Base-by-base conservation (phyloP, 1,140 invertebrate genomes). In the Drosophila ogumai region DNA sequence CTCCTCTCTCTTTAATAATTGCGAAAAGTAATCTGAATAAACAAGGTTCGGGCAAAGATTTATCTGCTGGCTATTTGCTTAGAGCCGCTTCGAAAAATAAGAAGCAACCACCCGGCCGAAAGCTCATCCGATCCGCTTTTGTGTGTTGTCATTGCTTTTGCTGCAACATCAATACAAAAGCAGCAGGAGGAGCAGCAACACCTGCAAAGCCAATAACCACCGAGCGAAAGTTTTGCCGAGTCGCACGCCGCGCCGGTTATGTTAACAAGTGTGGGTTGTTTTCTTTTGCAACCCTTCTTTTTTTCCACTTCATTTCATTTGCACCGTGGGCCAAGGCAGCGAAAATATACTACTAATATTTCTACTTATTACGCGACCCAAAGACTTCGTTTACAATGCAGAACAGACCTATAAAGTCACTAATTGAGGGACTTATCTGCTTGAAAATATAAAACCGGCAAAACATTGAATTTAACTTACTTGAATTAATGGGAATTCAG, bases 251-350 rank as follows among this genome's bases (percentile, higher is more conserved):
- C 59, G 54, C 58, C 65, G 54, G 36, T 57, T 74, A 71, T 72
- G 61, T 61, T 75, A 88, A 71, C 84, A 82, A 88, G 67, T 82
- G 82, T 84, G 67, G 32, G 63, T 63, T 57, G 60, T 64, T 56
- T 52, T 47, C 59, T 54, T 28, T 55, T 40, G 28, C 8, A 55
- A 55, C 41, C 22, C 34, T 34, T 36, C 22, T 25, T 38, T 52
- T 52, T 36, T 54, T 12, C 19, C 32, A 36, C 34, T 43, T n/a
- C 5, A 52, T 28, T 46, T 41, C 40, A 47, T 28, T 15, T 43
- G 76, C 73, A 90, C 85, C 68, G 64, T 88, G 84, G 55, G 61
- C 19, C 57, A 46, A 77, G 50, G 7, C 12, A 61, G 41, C 68
- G 44, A 17, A 49, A 49, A 49, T 34, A 25, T 65, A 15, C 43